Evolutionary conservation across 1,140 invertebrate genomes (phyloP).

Genomic region (Drosophila pachea): DNA sequence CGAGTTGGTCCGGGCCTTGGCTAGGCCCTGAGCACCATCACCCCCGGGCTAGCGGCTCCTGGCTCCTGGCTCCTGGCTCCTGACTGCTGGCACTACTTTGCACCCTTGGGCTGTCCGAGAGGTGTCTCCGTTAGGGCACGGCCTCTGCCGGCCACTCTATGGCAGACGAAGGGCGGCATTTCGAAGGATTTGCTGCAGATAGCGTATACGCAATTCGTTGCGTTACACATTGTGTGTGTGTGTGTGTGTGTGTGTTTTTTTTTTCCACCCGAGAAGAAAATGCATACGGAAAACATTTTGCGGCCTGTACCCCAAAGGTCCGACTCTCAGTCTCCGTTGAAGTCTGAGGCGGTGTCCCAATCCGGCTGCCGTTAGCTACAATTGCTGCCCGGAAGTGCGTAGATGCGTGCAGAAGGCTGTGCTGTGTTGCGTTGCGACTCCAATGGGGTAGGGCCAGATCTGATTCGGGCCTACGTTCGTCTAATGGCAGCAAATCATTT

Average conservation of each 20-base stretch:
- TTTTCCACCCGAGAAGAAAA: slow-evolving; percentile 42
- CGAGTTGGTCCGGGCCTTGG: slow-evolving; percentile 1
- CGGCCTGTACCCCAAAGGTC: slow-evolving; percentile 32
- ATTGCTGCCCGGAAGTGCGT: slow-evolving; percentile 37
- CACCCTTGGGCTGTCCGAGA: slow-evolving; percentile 9
- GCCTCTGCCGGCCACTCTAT: no score
- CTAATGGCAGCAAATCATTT: slow-evolving; percentile 73
- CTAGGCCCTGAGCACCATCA: no score
- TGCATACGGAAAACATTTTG: slow-evolving; percentile 66
- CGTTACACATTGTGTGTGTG: no score
- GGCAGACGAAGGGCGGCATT: no score
- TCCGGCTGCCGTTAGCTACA: slow-evolving; percentile 19
- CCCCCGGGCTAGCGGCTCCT: not conserved
- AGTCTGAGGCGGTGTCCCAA: slow-evolving; percentile 4
- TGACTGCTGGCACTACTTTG: slow-evolving; percentile 14
- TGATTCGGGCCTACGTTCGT: slow-evolving; percentile 11
- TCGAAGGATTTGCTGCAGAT: no score
- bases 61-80: not conserved
- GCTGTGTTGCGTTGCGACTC: no score
- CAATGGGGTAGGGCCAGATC: slow-evolving; percentile 43
- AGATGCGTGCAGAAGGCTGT: no score
- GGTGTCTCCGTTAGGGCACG: no score
- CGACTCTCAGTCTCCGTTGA: slow-evolving; percentile 7
- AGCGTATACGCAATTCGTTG: no score
- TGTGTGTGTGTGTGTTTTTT: not conserved